Base-by-base conservation (phyloP, 2,113 vertebrate genomes). In the Irena cyanogastra region DNA sequence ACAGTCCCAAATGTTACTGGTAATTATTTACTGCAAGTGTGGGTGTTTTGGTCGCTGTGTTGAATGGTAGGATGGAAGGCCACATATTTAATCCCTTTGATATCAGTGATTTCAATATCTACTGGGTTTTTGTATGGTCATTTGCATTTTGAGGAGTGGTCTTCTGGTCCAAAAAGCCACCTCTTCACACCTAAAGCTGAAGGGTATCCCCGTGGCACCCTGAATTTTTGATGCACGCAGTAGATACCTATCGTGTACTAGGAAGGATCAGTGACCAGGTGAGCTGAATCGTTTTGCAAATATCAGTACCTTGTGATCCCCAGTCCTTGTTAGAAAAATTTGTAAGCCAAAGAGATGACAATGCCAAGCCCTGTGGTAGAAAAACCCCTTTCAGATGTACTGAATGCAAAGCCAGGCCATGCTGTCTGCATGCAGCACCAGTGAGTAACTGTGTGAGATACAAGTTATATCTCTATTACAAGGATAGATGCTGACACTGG, bases 401-500 rank as follows among this genome's bases (percentile, higher is more conserved):
- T 45, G 89, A 89, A 31, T 22, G 35, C 23, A 87, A 76, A 69
- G 57, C 3, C 49, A 65, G 49, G 77, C 41, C 41, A 8, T 3
- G 49, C 61, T 93, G 37, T 13, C 81, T 70, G 87, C 59, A n/a
- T 11, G 35, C 61, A 85, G 77, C 61, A 57, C 21, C 37, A 87
- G 86, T 28, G 50, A 85, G 8, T 44, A 95, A 56, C 77, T 61
- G 63, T 12, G 68, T 42, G 57, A 87, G 70, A 85, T 18, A 26
- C 60, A 74, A 81, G 83, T 89, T 85, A 76, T 69, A 85, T 57
- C 93, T 87, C 77, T 82, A 65, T 96, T 95, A 91, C 63, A 59
- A 93, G 57, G 89, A 95, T 87, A 59, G 83, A 93, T 85, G 84
- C 54, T 90, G 78, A 95, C 82, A 89, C 41, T 37, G 21, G 95